These are phyloP conservation scores for Meloidogyne exigua DNA, from an alignment of 1,140 invertebrate species.

Conservation along the genomic window DNA sequence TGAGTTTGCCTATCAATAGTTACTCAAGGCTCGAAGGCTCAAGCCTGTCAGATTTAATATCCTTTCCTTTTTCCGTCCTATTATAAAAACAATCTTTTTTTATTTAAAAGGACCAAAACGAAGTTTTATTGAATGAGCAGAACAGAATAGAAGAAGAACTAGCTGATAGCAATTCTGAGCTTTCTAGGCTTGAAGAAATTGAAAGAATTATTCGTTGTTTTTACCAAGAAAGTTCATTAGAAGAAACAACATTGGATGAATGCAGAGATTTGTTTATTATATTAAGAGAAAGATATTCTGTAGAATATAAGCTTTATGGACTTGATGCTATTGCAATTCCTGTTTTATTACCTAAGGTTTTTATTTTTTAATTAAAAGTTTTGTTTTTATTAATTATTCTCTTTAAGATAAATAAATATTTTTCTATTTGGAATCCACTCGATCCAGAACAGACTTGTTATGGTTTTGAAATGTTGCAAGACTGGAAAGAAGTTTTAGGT, in stretches of 20 bases:
- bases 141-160: conserved; percentile 70
- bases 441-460: conserved; percentile 67
- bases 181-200: conserved; percentile 37
- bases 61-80: not conserved
- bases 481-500: conserved; percentile 74
- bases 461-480: conserved; percentile 72
- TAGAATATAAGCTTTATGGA: conserved; percentile 68
- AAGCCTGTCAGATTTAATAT: too few relatives aligned
- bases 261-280: conserved; percentile 75
- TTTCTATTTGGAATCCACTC: conserved; percentile 76
- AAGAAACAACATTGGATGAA: conserved; percentile 68
- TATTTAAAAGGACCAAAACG: conserved; percentile 71
- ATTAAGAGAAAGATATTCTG: conserved; percentile 70
- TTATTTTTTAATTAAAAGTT: not conserved
- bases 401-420: conserved; percentile 35
- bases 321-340: conserved; percentile 66
- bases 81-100: not conserved
- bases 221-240: conserved; percentile 30
- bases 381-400: not conserved
- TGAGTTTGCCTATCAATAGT: too few relatives aligned
- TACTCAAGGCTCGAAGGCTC: too few relatives aligned
- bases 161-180: conserved; percentile 20
- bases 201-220: conserved; percentile 36
- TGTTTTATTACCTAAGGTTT: conserved; percentile 65
- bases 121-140: conserved; percentile 62